Percentiles rank a stretch among this genome's conserved stretches.
Conservation (phyloP, 2,797 vertebrate genomes). For the Agapornis canus region DNA sequence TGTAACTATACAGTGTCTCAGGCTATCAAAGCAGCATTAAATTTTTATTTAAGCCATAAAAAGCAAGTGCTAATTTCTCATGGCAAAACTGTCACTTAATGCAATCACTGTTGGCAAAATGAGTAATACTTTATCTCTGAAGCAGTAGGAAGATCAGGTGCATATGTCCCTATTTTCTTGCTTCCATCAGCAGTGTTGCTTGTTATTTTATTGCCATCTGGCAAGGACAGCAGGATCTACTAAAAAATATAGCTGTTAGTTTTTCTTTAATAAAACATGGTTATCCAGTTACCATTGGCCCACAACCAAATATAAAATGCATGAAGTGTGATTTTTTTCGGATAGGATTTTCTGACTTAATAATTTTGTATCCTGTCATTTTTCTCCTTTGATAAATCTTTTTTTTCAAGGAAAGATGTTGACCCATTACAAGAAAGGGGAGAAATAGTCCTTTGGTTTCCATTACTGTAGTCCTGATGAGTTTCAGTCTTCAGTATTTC, state of each 20-base stretch:
- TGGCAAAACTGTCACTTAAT: constrained; percentile 16
- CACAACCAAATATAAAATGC: background rate
- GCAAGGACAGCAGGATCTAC: constrained; percentile 34
- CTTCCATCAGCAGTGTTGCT: constrained; percentile 28
- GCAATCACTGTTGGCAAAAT: background rate
- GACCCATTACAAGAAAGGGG: background rate
- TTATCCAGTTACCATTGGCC: background rate
- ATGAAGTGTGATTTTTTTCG: background rate
- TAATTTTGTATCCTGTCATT: background rate
- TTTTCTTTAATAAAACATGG: constrained; percentile 37
- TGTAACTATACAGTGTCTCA: background rate
- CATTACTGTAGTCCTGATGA: background rate
- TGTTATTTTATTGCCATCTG: constrained; percentile 53
- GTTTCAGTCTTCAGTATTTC: background rate
- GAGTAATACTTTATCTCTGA: constrained; percentile 40
- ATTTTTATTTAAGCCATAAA: constrained; percentile 15
- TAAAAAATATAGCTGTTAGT: constrained; percentile 11
- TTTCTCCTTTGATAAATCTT: background rate
- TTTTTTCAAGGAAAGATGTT: background rate
- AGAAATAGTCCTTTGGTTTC: background rate
- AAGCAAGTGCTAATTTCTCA: constrained; percentile 11
- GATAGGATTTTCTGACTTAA: background rate
- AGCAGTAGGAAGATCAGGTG: constrained; percentile 37
- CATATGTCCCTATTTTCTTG: constrained; percentile 48
- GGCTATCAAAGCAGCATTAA: background rate